Evolutionary conservation across 2,888 invertebrate genomes (phyloP).

Genomic region (Ypsolopha sequella): DNA sequence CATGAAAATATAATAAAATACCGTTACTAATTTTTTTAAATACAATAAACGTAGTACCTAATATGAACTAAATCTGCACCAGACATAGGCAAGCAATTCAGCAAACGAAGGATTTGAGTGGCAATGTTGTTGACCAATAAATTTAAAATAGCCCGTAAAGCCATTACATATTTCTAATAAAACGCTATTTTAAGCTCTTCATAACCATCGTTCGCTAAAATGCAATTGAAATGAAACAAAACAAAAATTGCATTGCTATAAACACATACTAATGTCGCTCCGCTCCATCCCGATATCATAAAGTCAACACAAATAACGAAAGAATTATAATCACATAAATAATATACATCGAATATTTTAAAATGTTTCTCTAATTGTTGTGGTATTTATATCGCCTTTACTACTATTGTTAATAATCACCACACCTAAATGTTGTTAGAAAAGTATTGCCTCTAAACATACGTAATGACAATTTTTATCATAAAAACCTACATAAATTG

Average conservation of each 20-base stretch:
- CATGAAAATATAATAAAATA: conserved; percentile 3
- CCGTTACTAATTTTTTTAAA: conserved; percentile 5
- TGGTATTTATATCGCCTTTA: conserved; percentile 38
- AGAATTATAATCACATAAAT: conserved; percentile 28
- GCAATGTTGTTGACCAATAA: too few relatives aligned
- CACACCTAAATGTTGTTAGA: conserved; percentile 64
- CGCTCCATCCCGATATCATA: conserved; percentile 36
- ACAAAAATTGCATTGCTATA: conserved; percentile 54
- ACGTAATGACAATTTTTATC: conserved; percentile 49
- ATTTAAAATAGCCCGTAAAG: too few relatives aligned
- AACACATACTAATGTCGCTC: conserved; percentile 46
- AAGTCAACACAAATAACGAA: conserved; percentile 46
- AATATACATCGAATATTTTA: conserved; percentile 32
- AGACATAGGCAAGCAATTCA: conserved; percentile 32
- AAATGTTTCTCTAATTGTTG: conserved; percentile 38
- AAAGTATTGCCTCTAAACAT: conserved; percentile 18
- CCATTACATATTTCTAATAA: too few relatives aligned
- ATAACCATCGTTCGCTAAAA: too few relatives aligned
- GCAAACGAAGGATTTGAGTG: too few relatives aligned
- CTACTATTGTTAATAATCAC: conserved; percentile 58
- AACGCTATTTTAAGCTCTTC: too few relatives aligned
- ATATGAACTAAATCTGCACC: conserved; percentile 57
- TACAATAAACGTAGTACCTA: not conserved
- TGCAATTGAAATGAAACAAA: conserved; percentile 4
- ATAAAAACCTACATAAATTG: conserved; percentile 49